A percentile compares a stretch with the other conserved stretches of the same genome.
These are phyloP conservation scores for Pristis pectinata DNA, from an alignment of 2,797 vertebrate genomes.

Conservation along the genomic window DNA sequence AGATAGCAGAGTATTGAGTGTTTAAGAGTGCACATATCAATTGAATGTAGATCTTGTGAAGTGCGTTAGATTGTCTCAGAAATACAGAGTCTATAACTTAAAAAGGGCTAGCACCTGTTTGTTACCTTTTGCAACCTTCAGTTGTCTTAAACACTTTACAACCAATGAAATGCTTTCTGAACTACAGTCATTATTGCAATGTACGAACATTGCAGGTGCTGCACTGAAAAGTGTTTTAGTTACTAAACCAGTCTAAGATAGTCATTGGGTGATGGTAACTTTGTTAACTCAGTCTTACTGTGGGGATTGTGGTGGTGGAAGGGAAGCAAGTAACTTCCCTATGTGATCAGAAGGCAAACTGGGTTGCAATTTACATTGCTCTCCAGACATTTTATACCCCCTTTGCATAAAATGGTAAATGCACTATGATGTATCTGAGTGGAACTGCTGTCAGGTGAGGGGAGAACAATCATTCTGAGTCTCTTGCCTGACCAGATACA, in stretches of 20 bases:
- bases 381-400: not conserved
- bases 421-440: not conserved
- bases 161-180: not conserved
- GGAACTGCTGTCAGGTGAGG: not conserved
- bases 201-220: not conserved
- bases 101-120: not conserved
- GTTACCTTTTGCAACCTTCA: not conserved
- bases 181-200: not conserved
- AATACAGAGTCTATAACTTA: not conserved
- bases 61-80: not conserved
- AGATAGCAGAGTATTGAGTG: not conserved
- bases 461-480: no score
- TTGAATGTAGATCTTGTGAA: not conserved
- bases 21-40: not conserved
- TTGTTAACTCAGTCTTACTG: not conserved
- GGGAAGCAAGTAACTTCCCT: not conserved
- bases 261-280: no score
- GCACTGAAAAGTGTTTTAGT: not conserved
- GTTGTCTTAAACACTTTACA: not conserved
- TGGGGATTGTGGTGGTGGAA: not conserved
- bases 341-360: not conserved
- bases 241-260: no score
- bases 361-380: not conserved
- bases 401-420: not conserved
- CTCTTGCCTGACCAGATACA: not conserved